Conservation (phyloP, 2,797 vertebrate genomes). For the Lutjanus argentimaculatus region DNA sequence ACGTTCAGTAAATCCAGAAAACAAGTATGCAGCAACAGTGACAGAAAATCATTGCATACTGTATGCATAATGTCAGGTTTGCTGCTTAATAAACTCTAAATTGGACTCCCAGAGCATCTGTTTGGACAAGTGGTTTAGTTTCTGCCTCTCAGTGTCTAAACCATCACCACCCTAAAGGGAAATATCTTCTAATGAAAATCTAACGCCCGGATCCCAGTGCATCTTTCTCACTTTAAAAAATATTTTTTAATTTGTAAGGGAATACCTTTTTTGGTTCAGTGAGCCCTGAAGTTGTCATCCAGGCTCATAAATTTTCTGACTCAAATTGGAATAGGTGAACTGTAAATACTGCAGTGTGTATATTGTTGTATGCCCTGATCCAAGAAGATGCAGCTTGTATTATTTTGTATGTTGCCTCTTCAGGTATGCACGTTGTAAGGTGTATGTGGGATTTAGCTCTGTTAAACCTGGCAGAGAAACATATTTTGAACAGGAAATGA, state of each 20-base stretch:
- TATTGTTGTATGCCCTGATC: background rate
- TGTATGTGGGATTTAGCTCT: background rate
- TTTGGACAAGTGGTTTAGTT: slow-evolving; percentile 54
- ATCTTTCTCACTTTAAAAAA: slow-evolving; percentile 20
- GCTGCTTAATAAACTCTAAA: slow-evolving; percentile 57
- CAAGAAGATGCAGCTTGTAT: background rate
- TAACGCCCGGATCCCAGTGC: background rate
- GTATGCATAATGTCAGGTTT: slow-evolving; percentile 50
- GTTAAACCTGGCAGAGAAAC: background rate
- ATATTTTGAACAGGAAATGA: background rate
- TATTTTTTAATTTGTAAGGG: slow-evolving; percentile 32
- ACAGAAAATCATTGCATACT: slow-evolving; percentile 40
- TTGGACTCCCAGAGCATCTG: slow-evolving; percentile 47
- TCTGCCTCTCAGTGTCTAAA: slow-evolving; percentile 49
- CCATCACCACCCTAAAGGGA: slow-evolving; percentile 32
- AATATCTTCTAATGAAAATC: slow-evolving; percentile 55
- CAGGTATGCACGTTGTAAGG: background rate
- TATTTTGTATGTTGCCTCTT: background rate
- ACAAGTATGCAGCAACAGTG: slow-evolving; percentile 16
- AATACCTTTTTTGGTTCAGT: slow-evolving; percentile 34
- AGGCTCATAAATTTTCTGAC: slow-evolving; percentile 4
- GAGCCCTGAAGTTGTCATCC: slow-evolving; percentile 31
- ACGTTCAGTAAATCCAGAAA: slow-evolving; percentile 29
- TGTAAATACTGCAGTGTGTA: background rate
- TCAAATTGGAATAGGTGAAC: slow-evolving; percentile 27